Base-by-base conservation (phyloP, 1,140 invertebrate species). In the Coelopa frigida region DNA sequence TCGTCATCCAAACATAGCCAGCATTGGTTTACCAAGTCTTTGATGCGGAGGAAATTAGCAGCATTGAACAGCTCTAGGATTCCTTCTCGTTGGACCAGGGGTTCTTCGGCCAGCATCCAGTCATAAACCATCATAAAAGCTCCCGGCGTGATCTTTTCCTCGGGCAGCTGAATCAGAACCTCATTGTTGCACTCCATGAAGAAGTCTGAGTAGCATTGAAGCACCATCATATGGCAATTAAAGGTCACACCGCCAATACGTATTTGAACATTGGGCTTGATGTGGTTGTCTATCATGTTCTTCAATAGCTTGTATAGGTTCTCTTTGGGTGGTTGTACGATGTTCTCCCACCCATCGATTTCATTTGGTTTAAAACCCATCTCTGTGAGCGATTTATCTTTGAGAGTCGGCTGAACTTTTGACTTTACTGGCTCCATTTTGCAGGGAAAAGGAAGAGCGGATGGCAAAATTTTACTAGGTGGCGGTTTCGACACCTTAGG, bases 101-200 rank as follows among this genome's bases (percentile, higher is more conserved):
- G 75, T 48, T 76, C 77, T 38, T 76, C 78, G 12, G 80, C 75
- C 49, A 82, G 77, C 82, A 85, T 85, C 84, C 84, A 87, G 46
- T 83, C 77, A 59, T 86, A 87, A 50, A 83, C 79, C 29, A 77
- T 75, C 14, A 75, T 73, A 56, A 85, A 86, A 1, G 81, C 77
- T 53, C 70, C 66, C 2, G 76, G 72, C 10, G 75, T 75, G 2
- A 83, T 74, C 41, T 57, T 12, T 7, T 46, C 26, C 1, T 46
- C 8, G 0, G 35, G 23, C 12, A 62, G 22, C 18, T 41, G 20
- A 4, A 59, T 47, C 0, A 5, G 5, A 8, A 18, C 11, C 0
- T 10, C 11, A 32, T 49, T 49, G 2, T 27, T 22, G 1, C 49
- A 37, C 14, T 44, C 10, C 12, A 42, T 58, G n/a, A 67, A 67